Conservation (phyloP, 30 jellyfish, hydroid and myxozoan genomes). For the Cassiopea xamachana region DNA sequence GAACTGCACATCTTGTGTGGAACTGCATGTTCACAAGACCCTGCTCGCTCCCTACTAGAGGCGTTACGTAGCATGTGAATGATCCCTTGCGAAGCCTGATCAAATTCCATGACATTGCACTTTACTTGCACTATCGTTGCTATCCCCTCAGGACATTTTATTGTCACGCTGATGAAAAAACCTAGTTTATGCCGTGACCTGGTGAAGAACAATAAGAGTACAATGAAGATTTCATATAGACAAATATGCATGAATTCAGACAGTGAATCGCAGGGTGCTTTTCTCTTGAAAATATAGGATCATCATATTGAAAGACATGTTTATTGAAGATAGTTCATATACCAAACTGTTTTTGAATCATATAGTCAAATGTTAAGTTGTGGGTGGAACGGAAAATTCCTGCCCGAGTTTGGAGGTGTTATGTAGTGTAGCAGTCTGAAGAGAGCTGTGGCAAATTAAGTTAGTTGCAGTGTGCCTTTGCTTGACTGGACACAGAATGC, state of each 20-base stretch:
- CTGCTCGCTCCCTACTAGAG: too few species aligned
- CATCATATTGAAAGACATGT: background rate
- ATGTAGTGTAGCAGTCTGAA: constrained; percentile 10
- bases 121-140: background rate
- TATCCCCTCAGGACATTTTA: background rate
- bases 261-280: background rate
- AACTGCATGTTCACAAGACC: too few species aligned
- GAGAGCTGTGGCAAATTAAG: background rate
- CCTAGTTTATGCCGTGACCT: constrained; percentile 4
- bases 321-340: background rate
- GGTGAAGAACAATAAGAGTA: background rate
- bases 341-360: background rate
- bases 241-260: constrained; percentile 11
- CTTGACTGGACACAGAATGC: background rate
- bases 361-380: background rate
- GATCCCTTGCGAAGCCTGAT: too few species aligned
- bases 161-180: background rate
- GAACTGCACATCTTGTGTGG: too few species aligned
- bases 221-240: background rate
- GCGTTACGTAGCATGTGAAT: too few species aligned
- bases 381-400: constrained; percentile 39
- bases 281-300: background rate
- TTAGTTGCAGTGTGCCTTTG: background rate
- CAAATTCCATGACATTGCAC: too few species aligned
- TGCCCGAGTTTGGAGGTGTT: constrained; percentile 17